phyloP scores from a whole-genome alignment of 2,888 invertebrate genomes.

The Balanococcus diminutus region DNA sequence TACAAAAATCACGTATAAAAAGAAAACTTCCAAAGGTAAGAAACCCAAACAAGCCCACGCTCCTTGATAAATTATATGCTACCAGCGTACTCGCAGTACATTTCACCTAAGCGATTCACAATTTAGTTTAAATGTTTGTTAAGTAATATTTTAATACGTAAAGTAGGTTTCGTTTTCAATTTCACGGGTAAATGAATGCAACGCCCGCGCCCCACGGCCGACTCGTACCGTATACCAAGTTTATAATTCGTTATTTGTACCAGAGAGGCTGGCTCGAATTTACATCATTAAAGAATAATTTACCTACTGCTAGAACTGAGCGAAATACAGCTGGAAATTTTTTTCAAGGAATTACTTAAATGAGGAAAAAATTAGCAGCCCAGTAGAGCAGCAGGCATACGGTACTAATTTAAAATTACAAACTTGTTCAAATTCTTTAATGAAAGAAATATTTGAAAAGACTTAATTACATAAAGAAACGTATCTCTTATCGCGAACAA shows the following conservation, averaged over 20 bases:
- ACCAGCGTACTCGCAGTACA: too few relatives aligned
- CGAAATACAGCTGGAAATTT: neutral
- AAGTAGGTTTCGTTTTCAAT: conserved; percentile 5
- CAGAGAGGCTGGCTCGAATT: neutral
- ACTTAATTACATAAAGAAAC: conserved; percentile 5
- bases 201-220: neutral
- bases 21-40: too few relatives aligned
- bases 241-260: neutral
- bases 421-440: neutral
- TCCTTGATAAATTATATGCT: neutral
- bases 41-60: neutral
- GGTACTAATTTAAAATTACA: neutral
- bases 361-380: neutral
- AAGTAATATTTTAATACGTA: neutral
- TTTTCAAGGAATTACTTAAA: neutral
- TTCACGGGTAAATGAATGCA: conserved; percentile 1
- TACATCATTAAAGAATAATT: conserved; percentile 1
- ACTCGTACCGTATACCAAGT: too few relatives aligned
- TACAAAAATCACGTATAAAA: too few relatives aligned
- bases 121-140: neutral
- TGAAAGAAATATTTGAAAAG: neutral
- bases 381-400: too few relatives aligned
- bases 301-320: neutral
- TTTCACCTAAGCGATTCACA: neutral
- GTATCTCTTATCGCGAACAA: neutral